These are phyloP conservation scores for Apis mellifera DNA, from an alignment of 1,140 invertebrate species.

Conservation along the genomic window Amel_HAv3.1 CM009933.2:3104001-3104500, in stretches of 20 bases:
- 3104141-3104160: fast-evolving
- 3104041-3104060: slow-evolving; percentile 13
- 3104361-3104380: slow-evolving; percentile 96
- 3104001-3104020: slow-evolving; percentile 33
- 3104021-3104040: slow-evolving; percentile 45
- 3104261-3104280: slow-evolving; percentile 96
- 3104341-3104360: slow-evolving; percentile 94
- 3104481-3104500: slow-evolving; percentile 97
- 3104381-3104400: slow-evolving; percentile 81
- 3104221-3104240: too few relatives aligned
- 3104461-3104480: slow-evolving; percentile 98
- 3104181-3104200: fast-evolving
- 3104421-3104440: slow-evolving; percentile 51
- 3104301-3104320: slow-evolving; percentile 98
- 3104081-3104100: slow-evolving; percentile 29
- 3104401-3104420: too few relatives aligned
- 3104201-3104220: too few relatives aligned
- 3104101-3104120: neutral
- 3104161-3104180: neutral
- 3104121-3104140: neutral
- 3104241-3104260: slow-evolving; percentile 82
- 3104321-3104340: slow-evolving; percentile 96
- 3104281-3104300: slow-evolving; percentile 94
- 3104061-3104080: neutral
- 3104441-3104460: slow-evolving; percentile 93